Evolutionary conservation across 1,140 invertebrate genomes (phyloP).

Genomic region (Macrobrachium rosenbergii): DNA sequence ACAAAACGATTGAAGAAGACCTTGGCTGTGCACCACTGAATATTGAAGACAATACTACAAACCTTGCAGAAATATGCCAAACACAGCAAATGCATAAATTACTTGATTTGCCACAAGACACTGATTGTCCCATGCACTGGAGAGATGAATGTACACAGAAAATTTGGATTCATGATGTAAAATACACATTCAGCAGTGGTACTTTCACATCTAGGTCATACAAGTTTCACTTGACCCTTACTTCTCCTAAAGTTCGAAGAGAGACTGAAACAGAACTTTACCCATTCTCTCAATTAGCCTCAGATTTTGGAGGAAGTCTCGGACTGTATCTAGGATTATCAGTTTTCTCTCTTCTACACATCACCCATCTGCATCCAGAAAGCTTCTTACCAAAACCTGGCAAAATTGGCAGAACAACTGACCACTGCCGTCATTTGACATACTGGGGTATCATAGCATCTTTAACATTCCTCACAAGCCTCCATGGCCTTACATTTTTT

Average conservation of each 20-base stretch:
- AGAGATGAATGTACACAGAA: not conserved
- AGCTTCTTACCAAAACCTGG: not conserved
- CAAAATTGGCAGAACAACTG: not conserved
- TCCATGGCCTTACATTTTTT: too few relatives aligned
- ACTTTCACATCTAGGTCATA: not conserved
- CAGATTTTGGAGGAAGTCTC: slow-evolving; percentile 45
- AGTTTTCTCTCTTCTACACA: slow-evolving; percentile 22
- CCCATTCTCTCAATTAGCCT: slow-evolving; percentile 40
- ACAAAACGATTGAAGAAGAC: too few relatives aligned
- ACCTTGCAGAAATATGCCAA: too few relatives aligned
- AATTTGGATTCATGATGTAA: slow-evolving; percentile 35
- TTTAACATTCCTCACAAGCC: too few relatives aligned
- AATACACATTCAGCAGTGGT: not conserved
- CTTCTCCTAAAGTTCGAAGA: slow-evolving; percentile 37
- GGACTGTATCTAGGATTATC: slow-evolving; percentile 47
- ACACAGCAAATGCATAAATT: too few relatives aligned
- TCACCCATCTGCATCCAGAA: not conserved
- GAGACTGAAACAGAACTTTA: slow-evolving; percentile 38
- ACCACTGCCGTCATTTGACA: too few relatives aligned
- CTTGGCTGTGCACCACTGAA: too few relatives aligned
- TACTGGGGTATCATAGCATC: too few relatives aligned
- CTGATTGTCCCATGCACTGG: not conserved
- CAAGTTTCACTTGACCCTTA: slow-evolving; percentile 14
- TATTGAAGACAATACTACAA: too few relatives aligned
- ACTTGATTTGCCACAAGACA: not conserved